These are phyloP conservation scores for Drosophila neutralis DNA, from an alignment of 2,888 invertebrate species.

Conservation along the genomic window DNA sequence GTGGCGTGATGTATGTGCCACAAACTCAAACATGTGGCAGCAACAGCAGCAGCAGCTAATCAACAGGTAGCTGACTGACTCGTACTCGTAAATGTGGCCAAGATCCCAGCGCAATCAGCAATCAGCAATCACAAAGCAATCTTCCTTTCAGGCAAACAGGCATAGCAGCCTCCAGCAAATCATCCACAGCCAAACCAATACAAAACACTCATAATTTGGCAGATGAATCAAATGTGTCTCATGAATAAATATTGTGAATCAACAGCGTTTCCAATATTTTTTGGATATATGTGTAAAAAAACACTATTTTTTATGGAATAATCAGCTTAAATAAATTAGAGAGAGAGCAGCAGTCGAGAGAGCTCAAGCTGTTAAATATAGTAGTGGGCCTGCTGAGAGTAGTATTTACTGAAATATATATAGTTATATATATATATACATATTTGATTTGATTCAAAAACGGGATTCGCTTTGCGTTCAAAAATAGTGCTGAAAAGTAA, in stretches of 20 bases:
- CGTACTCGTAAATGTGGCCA: slow-evolving; percentile 8
- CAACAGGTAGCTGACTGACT: slow-evolving; percentile 39
- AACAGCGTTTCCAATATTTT: neutral
- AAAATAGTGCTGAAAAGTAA: rapidly evolving
- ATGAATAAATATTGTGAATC: neutral
- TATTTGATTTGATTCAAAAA: neutral
- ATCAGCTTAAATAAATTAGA: neutral
- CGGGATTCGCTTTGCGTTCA: no score
- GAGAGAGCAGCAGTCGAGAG: neutral
- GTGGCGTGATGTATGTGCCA: slow-evolving; percentile 24
- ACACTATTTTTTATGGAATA: no score
- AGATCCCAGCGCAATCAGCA: slow-evolving; percentile 13
- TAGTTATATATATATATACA: neutral
- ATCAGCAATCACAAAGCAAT: slow-evolving; percentile 9
- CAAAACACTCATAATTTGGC: neutral
- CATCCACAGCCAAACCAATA: neutral
- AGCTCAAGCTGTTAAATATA: neutral
- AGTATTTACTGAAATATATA: neutral
- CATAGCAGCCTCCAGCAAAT: neutral
- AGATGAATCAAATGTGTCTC: neutral
- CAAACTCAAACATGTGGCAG: slow-evolving; percentile 26
- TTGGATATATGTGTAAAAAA: neutral
- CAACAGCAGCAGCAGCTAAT: slow-evolving; percentile 13
- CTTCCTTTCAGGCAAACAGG: neutral
- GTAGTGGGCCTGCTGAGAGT: neutral